Base-by-base conservation (phyloP, 2,888 invertebrate genomes). In the Patella depressa region DNA sequence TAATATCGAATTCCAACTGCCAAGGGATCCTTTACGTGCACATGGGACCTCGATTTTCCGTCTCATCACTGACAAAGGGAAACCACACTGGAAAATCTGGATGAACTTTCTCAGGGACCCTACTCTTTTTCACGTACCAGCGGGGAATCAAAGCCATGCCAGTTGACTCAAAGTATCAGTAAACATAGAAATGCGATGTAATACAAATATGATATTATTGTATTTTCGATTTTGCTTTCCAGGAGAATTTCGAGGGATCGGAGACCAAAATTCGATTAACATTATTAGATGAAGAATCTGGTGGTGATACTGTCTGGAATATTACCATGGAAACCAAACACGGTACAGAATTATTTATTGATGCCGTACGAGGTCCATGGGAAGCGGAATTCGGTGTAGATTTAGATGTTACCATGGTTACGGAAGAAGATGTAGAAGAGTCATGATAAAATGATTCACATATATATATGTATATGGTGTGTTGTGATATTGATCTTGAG, bases 301-400 rank as follows among this genome's bases (percentile, higher is more conserved):
- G 85, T 24, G 80, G 84, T 15, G 86, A 87, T 59, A 80, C 80
- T 15, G 74, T 75, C 11, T 90, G 90, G 90, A 78, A 85, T 59
- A 80, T 90, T 70, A 78, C 86, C 79, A 83, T 89, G 84, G 86
- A 82, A 78, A 87, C 87, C 7, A 80, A 80, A 19, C 80, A 84
- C 19, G 84, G 87, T 34, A 82, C 86, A 5, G 82, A 85, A 71
- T 81, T 83, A 53, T 80, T 90, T 74, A 84, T 89, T 29, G 82
- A 86, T 53, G 83, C 88, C 0, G 81, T 90, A 45, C 84, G 84
- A 54, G 82, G 83, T 53, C 89, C 89, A 0, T 90, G 90, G 90
- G 87, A 89, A 69, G 78, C 81, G 57, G 87, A 85, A 76, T 89
- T 89, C 81, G 88, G 87, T n/a, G 87, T 90, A 11, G 85, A 87